Percentiles rank a stretch among this genome's conserved stretches.
Conservation (phyloP, 2,113 vertebrate genomes). For the Saguinus midas region DNA sequence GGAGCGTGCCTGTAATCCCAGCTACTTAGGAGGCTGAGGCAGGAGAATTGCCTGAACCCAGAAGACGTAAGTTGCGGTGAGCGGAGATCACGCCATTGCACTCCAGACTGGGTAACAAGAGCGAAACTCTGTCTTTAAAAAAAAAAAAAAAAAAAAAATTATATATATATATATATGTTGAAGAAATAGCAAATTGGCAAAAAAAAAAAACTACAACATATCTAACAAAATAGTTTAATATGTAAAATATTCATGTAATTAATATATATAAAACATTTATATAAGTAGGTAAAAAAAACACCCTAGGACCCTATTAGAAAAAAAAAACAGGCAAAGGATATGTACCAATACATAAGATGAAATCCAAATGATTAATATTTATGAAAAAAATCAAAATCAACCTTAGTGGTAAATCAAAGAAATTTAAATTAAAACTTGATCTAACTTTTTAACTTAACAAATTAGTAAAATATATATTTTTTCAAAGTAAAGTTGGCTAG, state of each 20-base stretch:
- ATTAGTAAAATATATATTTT: background rate
- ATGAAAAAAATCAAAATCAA: background rate
- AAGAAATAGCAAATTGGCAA: background rate
- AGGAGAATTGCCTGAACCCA: too few relatives aligned
- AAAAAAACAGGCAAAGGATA: background rate
- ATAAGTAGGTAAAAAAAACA: background rate
- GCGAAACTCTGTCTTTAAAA: too few relatives aligned
- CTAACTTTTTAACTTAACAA: background rate
- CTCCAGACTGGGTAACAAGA: too few relatives aligned
- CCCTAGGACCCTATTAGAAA: background rate
- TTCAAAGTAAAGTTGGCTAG: background rate
- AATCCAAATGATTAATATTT: constrained; percentile 12
- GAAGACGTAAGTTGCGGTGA: too few relatives aligned
- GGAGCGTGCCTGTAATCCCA: too few relatives aligned
- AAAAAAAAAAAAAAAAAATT: background rate
- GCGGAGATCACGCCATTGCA: too few relatives aligned
- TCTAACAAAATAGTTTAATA: background rate
- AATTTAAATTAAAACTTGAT: background rate
- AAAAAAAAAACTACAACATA: background rate
- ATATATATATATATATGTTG: too few relatives aligned
- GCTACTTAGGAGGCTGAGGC: too few relatives aligned
- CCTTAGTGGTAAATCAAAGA: background rate
- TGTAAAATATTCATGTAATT: background rate
- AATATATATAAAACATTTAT: background rate
- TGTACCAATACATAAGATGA: background rate